Percentiles rank a stretch among this genome's conserved stretches.
Conservation (phyloP, 2,888 invertebrate species). For the Synergus japonicus region DNA sequence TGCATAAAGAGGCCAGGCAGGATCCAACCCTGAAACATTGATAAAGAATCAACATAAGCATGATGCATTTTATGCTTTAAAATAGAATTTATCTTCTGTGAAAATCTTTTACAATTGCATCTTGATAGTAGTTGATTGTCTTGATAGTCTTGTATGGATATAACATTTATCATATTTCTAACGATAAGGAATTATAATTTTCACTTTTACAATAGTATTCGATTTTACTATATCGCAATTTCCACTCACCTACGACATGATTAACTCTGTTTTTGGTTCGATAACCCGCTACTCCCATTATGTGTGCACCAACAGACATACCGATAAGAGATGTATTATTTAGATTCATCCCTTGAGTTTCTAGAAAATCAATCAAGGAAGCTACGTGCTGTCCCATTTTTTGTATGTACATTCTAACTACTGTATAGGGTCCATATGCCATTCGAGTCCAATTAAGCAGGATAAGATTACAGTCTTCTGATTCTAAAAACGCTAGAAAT, state of each 20-base stretch:
- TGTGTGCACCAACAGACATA: conserved; percentile 66
- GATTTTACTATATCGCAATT: not conserved
- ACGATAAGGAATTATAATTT: not conserved
- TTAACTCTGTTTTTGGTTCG: conserved; percentile 49
- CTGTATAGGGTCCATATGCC: conserved; percentile 50
- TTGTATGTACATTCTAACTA: conserved; percentile 53
- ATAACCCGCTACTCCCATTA: conserved; percentile 61
- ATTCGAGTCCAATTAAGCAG: conserved; percentile 65
- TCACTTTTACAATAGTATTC: not conserved
- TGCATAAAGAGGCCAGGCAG: conserved; percentile 63
- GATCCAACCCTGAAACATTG: conserved; percentile 64
- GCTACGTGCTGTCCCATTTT: conserved; percentile 55
- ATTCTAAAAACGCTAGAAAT: conserved; percentile 51
- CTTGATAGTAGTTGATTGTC: not conserved
- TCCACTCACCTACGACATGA: conserved; percentile 38
- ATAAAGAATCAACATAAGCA: not conserved
- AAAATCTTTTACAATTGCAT: not conserved
- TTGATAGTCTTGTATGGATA: not conserved
- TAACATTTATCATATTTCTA: not conserved
- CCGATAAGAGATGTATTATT: conserved; percentile 58
- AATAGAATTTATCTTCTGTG: not conserved
- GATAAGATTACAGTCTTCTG: conserved; percentile 63
- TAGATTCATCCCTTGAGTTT: conserved; percentile 51
- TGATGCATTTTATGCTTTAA: not conserved
- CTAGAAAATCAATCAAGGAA: conserved; percentile 62